These are phyloP conservation scores for Oostethus manadensis DNA, from an alignment of 2,113 vertebrate genomes.

Conservation along the genomic window DNA sequence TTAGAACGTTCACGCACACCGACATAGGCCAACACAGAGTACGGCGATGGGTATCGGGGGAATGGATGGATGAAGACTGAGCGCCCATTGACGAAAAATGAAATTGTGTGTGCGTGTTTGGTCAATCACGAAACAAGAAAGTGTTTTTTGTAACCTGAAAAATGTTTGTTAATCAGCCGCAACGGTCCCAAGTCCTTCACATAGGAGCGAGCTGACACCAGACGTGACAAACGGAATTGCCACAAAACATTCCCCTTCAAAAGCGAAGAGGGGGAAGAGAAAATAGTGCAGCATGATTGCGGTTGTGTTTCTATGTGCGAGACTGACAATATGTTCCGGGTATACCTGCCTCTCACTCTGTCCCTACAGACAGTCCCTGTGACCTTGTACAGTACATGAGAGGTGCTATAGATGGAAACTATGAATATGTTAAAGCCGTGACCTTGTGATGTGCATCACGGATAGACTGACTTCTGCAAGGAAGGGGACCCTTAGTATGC, in stretches of 20 bases:
- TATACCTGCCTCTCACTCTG: background rate
- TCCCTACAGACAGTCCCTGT: background rate
- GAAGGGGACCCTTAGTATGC: background rate
- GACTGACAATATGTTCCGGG: background rate
- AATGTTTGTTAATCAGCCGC: no score
- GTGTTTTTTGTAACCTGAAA: no score
- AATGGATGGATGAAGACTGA: constrained; percentile 54
- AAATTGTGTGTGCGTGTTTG: background rate
- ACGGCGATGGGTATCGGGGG: constrained; percentile 41
- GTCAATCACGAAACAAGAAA: no score
- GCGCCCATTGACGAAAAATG: constrained; percentile 19
- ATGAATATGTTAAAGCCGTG: constrained; percentile 3
- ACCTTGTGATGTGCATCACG: background rate
- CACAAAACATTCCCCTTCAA: no score
- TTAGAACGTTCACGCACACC: constrained; percentile 9
- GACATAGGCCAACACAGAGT: constrained; percentile 10
- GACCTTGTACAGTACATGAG: constrained; percentile 2
- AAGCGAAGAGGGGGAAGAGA: no score
- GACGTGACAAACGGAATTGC: no score
- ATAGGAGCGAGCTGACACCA: no score
- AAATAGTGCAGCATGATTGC: no score
- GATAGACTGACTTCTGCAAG: background rate
- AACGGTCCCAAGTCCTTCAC: no score
- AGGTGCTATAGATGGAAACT: background rate
- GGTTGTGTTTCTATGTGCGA: background rate